A percentile compares a stretch with the other conserved stretches of the same genome.
phyloP scores from a whole-genome alignment of 2,797 vertebrate species.

The Chelon labrosus region DNA sequence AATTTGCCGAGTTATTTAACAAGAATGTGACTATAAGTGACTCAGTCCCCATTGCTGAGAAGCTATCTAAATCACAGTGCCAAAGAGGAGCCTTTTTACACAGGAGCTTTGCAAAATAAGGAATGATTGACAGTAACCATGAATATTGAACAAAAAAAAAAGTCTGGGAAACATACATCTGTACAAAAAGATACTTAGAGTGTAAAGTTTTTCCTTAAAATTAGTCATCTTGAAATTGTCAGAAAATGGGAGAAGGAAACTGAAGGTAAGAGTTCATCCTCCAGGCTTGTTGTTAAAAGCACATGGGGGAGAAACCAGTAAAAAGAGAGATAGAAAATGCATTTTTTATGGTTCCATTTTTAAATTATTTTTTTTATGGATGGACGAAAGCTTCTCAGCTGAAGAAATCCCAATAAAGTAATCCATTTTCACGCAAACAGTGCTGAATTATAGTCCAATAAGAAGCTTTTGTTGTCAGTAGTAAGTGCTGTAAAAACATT shows the following conservation, averaged over 20 bases:
- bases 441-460: slow-evolving; percentile 42
- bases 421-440: slow-evolving; percentile 54
- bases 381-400: slow-evolving; percentile 25
- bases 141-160: neutral
- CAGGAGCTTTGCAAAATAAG: neutral
- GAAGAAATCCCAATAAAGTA: slow-evolving; percentile 50
- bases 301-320: neutral
- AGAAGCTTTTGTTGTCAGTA: slow-evolving; percentile 46
- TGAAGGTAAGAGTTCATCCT: slow-evolving; percentile 20
- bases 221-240: neutral
- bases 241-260: slow-evolving; percentile 12
- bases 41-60: neutral
- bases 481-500: slow-evolving; percentile 32
- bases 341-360: slow-evolving; percentile 29
- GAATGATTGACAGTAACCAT: slow-evolving; percentile 14
- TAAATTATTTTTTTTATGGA: neutral
- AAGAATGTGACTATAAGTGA: neutral
- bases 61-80: neutral
- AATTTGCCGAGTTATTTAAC: neutral
- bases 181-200: neutral
- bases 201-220: too few species aligned
- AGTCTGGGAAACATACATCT: neutral
- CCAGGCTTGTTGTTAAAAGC: neutral
- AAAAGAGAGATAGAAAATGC: slow-evolving; percentile 1
- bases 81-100: neutral